Evolutionary conservation across 1,140 invertebrate species (phyloP).

Genomic region (Scaptomyza pallida): DNA sequence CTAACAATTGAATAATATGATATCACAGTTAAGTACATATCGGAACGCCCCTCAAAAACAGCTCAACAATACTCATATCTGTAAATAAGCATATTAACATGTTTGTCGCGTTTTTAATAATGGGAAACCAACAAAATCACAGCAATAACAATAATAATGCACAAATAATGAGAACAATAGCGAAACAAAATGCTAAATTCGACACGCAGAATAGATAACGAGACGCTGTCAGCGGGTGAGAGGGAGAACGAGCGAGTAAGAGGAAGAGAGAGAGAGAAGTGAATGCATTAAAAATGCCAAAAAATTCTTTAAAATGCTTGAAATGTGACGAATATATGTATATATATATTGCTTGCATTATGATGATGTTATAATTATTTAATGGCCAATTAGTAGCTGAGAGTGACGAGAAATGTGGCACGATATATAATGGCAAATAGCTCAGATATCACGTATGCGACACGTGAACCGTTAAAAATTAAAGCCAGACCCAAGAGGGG

Average conservation of each 20-base stretch:
- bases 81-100: slow-evolving; percentile 5
- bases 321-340: slow-evolving; percentile 2
- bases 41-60: too few relatives aligned
- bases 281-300: too few relatives aligned
- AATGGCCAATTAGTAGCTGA: slow-evolving; percentile 62
- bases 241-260: too few relatives aligned
- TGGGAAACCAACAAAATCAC: slow-evolving; percentile 15
- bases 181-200: not conserved
- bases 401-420: not conserved
- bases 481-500: not conserved
- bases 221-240: too few relatives aligned
- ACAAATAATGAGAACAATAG: not conserved
- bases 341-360: slow-evolving; percentile 21
- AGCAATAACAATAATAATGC: not conserved
- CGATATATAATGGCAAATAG: not conserved
- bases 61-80: too few relatives aligned
- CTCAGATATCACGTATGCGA: slow-evolving; percentile 39
- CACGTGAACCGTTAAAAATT: not conserved
- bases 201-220: not conserved
- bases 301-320: slow-evolving; percentile 15
- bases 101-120: slow-evolving; percentile 18
- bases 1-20: too few relatives aligned
- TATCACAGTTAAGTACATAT: too few relatives aligned
- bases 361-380: slow-evolving; percentile 57
- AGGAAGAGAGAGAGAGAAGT: too few relatives aligned